Base-by-base conservation (phyloP, 1,140 invertebrate genomes). In the Eumaeus atala region DNA sequence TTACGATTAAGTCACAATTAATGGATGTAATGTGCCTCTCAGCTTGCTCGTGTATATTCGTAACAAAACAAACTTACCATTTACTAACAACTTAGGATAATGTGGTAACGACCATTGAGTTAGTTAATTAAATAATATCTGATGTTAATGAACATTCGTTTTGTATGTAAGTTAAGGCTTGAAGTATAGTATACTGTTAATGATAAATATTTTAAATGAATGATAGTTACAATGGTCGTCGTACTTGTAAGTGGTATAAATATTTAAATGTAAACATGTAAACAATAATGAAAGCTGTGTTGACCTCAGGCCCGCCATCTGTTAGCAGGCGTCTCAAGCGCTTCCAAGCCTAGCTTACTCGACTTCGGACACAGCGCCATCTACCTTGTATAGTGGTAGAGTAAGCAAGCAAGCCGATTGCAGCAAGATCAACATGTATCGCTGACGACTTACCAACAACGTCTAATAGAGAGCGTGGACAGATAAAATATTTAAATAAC, bases 391-490 rank as follows among this genome's bases (percentile, higher is more conserved):
- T 18, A 48, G 55, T 49, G 48, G 40, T 54, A 74, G 68, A 56
- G 9, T 56, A 79, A 74, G 71, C 71, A 76, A 73, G 70, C 70
- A 72, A 78, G 73, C 73, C 61, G 54, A 67, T 53, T 64, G 64
- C 48, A 50, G 61, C 61, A 28, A 62, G 64, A 63, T 65, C 58
- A 37, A 37, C 35, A 37, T 61, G 58, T 50, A 70, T 59, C 53
- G 72, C 71, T 69, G 67, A 70, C 70, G 60, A 81, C 80, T 84
- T 81, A 84, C 80, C 80, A 82, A 72, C 49, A 78, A 71, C 58
- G 77, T 80, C 80, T 84, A 76, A 67, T 71, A 75, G 76, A 63
- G 66, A 70, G 80, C 80, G 77, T 82, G 80, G 73, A 78, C 76
- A 84, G 67, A 84, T 76, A 84, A 80, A 74, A 55, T 62, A 55